Evolutionary conservation across 2,113 vertebrate genomes (phyloP), one percentile per base, ranked within the genome.

Genomic region (Aptenodytes patagonicus): DNA sequence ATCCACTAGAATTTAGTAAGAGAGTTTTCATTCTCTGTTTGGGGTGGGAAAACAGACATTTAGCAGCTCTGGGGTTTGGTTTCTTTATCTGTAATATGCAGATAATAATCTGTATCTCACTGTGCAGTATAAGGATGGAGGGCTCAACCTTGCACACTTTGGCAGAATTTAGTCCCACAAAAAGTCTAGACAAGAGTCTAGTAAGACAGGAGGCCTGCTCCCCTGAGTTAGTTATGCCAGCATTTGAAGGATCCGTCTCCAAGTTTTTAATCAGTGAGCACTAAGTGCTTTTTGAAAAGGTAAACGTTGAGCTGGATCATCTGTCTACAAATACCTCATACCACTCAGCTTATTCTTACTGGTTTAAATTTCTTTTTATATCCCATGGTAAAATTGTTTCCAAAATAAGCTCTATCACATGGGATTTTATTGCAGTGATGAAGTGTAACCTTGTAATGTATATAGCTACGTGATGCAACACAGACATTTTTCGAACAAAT

Each of bases 281-380:
- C 77, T 79, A 84, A 95, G 61, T 84, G 78, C 52, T 61, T 51
- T 95, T 83, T 83, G 91, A 83, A 96, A 95, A 94, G 46, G 81
- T 91, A 95, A 94, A 76, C 15, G 13, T 87, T 96, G 87, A 96
- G 93, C 89, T 97, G 91, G 91, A 93, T 95, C 83, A 94, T 93
- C 84, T 93, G 60, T 89, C 93, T 93, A 88, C 93, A 94, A 95
- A 90, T 90, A 97, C 77, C 89, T 89, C 89, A 52, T 61, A 85
- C 46, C 70, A 79, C 71, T 82, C 93, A 87, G 70, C 70, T 95
- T 95, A 95, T 97, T 95, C 84, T 62, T 95, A 79, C 34, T 1
- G 16, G 77, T 95, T 96, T 91, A 92, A 92, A 94, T 97, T 94
- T 95, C 95, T 91, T 95, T 93, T 97, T 93, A 79, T 95, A 95